Evolutionary conservation across 2,113 vertebrate species (phyloP).

Genomic region (Scomber japonicus): DNA sequence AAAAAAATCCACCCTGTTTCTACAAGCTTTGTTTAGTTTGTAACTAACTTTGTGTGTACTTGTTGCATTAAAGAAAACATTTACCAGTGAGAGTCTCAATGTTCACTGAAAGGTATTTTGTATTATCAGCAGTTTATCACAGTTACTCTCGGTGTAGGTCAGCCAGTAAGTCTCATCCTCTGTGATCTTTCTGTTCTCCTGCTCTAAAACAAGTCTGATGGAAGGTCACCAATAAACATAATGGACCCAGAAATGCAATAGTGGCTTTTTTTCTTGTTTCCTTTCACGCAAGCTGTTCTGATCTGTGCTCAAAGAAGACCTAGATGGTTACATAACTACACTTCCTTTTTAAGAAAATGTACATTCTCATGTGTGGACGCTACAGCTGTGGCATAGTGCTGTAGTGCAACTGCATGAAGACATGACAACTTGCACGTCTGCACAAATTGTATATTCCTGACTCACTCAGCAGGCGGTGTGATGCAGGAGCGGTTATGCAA

Average conservation of each 20-base stretch:
- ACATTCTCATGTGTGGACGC: neutral
- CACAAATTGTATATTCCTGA: slow-evolving; percentile 17
- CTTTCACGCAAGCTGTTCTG: neutral
- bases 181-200: neutral
- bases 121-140: neutral
- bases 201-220: neutral
- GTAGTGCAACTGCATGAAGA: slow-evolving; percentile 2
- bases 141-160: no score
- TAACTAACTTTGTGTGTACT: no score
- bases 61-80: neutral
- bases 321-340: neutral
- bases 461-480: slow-evolving; percentile 3
- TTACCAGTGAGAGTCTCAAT: neutral
- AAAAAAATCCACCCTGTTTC: neutral
- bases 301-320: neutral
- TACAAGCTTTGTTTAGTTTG: neutral
- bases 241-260: neutral
- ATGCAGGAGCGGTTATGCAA: slow-evolving; percentile 46
- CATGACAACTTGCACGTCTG: slow-evolving; percentile 44
- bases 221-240: neutral
- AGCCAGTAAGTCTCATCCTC: no score
- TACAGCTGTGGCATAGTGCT: neutral
- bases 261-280: no score
- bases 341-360: neutral
- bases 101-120: neutral